phyloP scores from a whole-genome alignment of 2,113 vertebrate species.

The Dicaeum eximium region DNA sequence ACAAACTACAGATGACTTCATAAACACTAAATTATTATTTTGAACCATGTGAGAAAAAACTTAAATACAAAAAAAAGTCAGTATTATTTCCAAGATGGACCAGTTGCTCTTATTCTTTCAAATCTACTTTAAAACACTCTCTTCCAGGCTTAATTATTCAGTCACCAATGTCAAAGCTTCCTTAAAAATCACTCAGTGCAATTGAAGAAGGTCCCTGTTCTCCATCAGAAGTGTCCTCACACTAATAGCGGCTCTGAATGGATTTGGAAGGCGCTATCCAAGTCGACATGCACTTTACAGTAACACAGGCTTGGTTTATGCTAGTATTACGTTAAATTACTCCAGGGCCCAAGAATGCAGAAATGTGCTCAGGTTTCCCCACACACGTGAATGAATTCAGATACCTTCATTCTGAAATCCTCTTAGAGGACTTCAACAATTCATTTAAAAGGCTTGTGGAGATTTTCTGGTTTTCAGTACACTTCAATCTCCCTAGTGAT shows the following conservation, averaged over 20 bases:
- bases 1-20: constrained; percentile 32
- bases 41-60: constrained; percentile 23
- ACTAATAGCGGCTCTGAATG: background rate
- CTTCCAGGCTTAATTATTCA: background rate
- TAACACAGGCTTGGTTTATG: background rate
- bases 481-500: background rate
- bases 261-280: background rate
- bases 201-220: background rate
- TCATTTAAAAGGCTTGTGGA: background rate
- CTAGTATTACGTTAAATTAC: background rate
- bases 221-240: background rate
- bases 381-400: background rate
- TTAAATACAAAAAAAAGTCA: constrained; percentile 7
- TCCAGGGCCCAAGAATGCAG: background rate
- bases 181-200: background rate
- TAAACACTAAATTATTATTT: constrained; percentile 24
- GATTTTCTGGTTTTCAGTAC: constrained; percentile 18
- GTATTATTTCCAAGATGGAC: constrained; percentile 10
- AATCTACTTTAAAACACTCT: background rate
- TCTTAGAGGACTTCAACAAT: background rate
- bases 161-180: background rate
- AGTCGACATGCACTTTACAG: background rate
- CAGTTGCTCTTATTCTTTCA: constrained; percentile 35
- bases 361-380: background rate
- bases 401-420: background rate